These are phyloP conservation scores for Osmerus eperlanus DNA, from an alignment of 2,113 vertebrate genomes.

Conservation along the genomic window DNA sequence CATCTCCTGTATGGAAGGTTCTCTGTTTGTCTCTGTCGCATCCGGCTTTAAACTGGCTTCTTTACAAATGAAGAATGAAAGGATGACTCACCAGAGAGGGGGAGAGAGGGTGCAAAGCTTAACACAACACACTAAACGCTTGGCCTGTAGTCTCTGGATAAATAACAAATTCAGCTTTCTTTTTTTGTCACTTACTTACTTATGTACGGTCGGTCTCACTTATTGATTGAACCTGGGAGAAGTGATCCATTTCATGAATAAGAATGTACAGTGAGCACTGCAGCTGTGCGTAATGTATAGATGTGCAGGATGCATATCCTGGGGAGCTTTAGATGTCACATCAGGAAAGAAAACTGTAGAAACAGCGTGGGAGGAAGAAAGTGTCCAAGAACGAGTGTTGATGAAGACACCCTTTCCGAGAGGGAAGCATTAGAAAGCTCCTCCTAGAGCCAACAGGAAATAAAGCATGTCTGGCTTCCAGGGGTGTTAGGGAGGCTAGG, in stretches of 20 bases:
- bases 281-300: background rate
- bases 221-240: slow-evolving; percentile 37
- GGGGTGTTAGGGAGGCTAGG: too few relatives aligned
- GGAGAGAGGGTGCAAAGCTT: slow-evolving; percentile 51
- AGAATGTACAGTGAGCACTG: background rate
- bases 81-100: slow-evolving; percentile 49
- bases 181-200: slow-evolving; percentile 32
- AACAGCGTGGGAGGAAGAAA: too few relatives aligned
- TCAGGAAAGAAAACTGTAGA: too few relatives aligned
- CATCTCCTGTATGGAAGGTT: slow-evolving; percentile 26
- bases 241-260: slow-evolving; percentile 18
- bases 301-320: background rate
- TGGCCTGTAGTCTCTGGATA: slow-evolving; percentile 43
- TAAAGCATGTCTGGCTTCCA: too few relatives aligned
- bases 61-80: slow-evolving; percentile 64
- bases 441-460: too few relatives aligned
- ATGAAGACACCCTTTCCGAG: too few relatives aligned
- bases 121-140: slow-evolving; percentile 41
- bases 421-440: too few relatives aligned
- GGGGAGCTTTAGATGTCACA: too few relatives aligned
- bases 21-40: slow-evolving; percentile 49
- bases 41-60: slow-evolving; percentile 47
- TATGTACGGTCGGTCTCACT: slow-evolving; percentile 30
- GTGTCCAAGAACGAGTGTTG: too few relatives aligned
- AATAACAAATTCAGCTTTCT: slow-evolving; percentile 42